Percentiles rank a stretch among this genome's conserved stretches.
Conservation (phyloP, 2,888 invertebrate species). For the Chymomyza amoena region DNA sequence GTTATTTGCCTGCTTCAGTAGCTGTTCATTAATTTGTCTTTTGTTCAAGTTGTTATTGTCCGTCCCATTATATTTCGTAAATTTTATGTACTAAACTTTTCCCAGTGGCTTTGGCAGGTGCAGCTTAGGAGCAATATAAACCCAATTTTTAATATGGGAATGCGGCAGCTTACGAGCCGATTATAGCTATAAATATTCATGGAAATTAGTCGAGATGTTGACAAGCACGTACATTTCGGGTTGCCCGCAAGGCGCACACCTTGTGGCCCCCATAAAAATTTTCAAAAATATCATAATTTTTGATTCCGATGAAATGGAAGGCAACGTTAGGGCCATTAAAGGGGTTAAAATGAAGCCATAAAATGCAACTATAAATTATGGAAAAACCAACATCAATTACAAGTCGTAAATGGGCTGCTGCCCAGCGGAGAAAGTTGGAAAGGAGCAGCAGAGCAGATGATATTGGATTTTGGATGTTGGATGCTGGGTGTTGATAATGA, state of each 20-base stretch:
- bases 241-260: not conserved
- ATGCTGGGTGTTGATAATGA: conserved; percentile 38
- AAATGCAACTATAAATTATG: conserved; percentile 71
- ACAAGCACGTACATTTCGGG: not conserved
- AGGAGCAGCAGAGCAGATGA: conserved; percentile 16
- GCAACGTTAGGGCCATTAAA: conserved; percentile 62
- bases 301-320: conserved; percentile 52
- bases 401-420: conserved; percentile 58
- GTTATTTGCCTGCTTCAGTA: not conserved
- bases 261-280: conserved; percentile 53
- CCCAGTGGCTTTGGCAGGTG: not conserved
- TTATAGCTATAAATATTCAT: not conserved
- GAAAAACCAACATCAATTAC: conserved; percentile 76
- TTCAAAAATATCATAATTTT: conserved; percentile 73
- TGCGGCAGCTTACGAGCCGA: not conserved
- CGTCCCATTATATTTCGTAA: not conserved
- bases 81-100: not conserved
- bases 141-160: not conserved
- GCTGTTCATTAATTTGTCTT: not conserved
- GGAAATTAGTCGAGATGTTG: not conserved
- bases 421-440: conserved; percentile 36
- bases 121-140: not conserved
- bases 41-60: not conserved
- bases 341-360: conserved; percentile 72
- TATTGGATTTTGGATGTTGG: not conserved